A percentile compares a stretch with the other conserved stretches of the same genome.
These are phyloP conservation scores for Siniperca chuatsi DNA, from an alignment of 2,113 vertebrate genomes.

Conservation along the genomic window DNA sequence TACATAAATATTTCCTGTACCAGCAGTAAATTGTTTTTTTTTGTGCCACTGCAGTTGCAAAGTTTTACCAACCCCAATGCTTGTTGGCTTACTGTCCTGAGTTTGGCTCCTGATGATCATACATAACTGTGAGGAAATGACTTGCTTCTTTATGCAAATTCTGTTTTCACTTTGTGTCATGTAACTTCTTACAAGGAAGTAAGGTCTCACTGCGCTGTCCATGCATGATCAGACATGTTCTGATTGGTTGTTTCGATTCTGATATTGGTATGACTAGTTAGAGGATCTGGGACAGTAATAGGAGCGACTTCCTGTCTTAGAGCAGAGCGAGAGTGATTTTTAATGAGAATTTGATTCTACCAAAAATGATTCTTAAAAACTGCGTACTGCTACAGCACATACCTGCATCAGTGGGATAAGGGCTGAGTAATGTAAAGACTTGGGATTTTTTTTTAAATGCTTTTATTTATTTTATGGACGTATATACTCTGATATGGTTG, in stretches of 20 bases:
- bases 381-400: not conserved
- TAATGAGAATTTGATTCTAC: not conserved
- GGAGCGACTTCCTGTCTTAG: not conserved
- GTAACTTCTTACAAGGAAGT: not conserved
- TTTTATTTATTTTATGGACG: not conserved
- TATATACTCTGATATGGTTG: not conserved
- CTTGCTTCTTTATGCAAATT: not conserved
- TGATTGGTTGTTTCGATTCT: not conserved
- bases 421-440: not conserved
- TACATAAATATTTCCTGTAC: constrained; percentile 20
- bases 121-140: not conserved
- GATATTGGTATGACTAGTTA: not conserved
- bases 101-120: not conserved
- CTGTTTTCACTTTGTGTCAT: not conserved
- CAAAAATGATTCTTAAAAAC: not conserved
- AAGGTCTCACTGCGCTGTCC: not conserved
- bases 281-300: not conserved
- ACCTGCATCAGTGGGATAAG: no score
- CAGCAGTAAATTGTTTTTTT: not conserved
- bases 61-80: not conserved
- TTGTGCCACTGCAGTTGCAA: not conserved
- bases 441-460: not conserved
- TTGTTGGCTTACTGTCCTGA: not conserved
- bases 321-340: not conserved
- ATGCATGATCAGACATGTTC: not conserved